These are phyloP conservation scores for Ernsta delagoae DNA, from an alignment of 2,888 invertebrate genomes.

Conservation along the genomic window DNA sequence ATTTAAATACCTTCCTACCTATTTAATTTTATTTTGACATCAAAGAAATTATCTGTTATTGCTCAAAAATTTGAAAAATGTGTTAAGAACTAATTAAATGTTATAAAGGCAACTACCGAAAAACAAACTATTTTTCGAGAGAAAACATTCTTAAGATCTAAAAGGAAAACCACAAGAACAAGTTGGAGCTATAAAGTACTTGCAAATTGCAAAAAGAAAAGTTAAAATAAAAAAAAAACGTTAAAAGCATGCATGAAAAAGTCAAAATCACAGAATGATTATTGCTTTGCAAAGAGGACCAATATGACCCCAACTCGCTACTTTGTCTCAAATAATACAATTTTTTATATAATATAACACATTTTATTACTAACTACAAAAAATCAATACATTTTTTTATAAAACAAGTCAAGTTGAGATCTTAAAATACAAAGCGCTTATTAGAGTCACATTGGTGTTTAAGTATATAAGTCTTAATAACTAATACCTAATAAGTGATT, in stretches of 20 bases:
- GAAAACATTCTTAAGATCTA: too few species aligned
- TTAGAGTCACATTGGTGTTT: constrained; percentile 49
- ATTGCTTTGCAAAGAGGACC: constrained; percentile 20
- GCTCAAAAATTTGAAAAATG: too few species aligned
- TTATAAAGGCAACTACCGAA: too few species aligned
- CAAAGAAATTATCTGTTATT: too few species aligned
- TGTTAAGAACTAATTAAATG: too few species aligned
- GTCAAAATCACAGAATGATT: neutral
- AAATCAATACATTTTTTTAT: neutral
- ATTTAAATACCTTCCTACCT: neutral
- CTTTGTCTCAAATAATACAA: constrained; percentile 47
- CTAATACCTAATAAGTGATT: neutral
- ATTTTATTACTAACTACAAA: neutral
- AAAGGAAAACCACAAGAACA: neutral
- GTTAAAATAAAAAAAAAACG: neutral
- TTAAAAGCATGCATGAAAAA: neutral
- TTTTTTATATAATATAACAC: neutral
- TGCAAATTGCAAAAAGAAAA: constrained; percentile 4
- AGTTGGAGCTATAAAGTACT: constrained; percentile 22
- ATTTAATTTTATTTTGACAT: too few species aligned
- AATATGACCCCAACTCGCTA: constrained; percentile 58
- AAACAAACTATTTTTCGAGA: too few species aligned
- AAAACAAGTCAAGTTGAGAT: constrained; percentile 30
- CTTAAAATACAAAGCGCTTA: constrained; percentile 31
- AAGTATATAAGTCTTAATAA: neutral